Evolutionary conservation across 2,888 invertebrate species (phyloP).

Genomic region (Yponomeuta sedellus): DNA sequence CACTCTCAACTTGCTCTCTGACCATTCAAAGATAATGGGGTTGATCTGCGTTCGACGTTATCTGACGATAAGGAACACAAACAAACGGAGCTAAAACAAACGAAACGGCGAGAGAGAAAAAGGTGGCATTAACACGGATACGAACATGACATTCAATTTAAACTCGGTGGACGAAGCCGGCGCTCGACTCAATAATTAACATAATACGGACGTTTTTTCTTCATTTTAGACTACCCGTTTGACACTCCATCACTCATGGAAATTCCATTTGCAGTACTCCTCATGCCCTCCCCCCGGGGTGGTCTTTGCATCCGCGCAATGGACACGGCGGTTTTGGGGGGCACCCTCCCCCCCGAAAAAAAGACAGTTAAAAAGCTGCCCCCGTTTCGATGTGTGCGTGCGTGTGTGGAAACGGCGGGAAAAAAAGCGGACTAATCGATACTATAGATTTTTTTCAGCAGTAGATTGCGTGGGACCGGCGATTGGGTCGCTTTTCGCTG

Average conservation of each 20-base stretch:
- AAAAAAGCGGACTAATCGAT: slow-evolving; percentile 73
- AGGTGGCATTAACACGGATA: slow-evolving; percentile 35
- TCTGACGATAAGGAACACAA: background rate
- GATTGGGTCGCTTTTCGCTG: slow-evolving; percentile 2
- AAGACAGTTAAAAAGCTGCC: slow-evolving; percentile 76
- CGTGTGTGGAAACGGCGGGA: slow-evolving; percentile 55
- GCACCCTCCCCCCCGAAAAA: slow-evolving; percentile 31
- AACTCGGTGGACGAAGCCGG: slow-evolving; percentile 55
- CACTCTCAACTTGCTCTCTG: background rate
- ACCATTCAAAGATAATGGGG: background rate
- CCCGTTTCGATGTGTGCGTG: slow-evolving; percentile 70
- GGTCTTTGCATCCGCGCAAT: slow-evolving; percentile 75
- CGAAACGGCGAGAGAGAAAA: slow-evolving; percentile 34
- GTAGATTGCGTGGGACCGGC: slow-evolving; percentile 57
- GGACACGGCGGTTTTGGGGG: slow-evolving; percentile 72
- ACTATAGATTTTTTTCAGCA: slow-evolving; percentile 76
- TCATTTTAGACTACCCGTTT: slow-evolving; percentile 74
- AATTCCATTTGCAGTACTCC: slow-evolving; percentile 76
- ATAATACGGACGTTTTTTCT: slow-evolving; percentile 70
- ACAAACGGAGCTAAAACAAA: background rate
- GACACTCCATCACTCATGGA: slow-evolving; percentile 78
- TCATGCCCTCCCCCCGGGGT: slow-evolving; percentile 46
- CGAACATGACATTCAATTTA: slow-evolving; percentile 71
- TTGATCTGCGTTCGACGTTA: background rate
- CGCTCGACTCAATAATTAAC: slow-evolving; percentile 72